Evolutionary conservation across 2,888 invertebrate genomes (phyloP).

Genomic region (Agonum fuliginosum): DNA sequence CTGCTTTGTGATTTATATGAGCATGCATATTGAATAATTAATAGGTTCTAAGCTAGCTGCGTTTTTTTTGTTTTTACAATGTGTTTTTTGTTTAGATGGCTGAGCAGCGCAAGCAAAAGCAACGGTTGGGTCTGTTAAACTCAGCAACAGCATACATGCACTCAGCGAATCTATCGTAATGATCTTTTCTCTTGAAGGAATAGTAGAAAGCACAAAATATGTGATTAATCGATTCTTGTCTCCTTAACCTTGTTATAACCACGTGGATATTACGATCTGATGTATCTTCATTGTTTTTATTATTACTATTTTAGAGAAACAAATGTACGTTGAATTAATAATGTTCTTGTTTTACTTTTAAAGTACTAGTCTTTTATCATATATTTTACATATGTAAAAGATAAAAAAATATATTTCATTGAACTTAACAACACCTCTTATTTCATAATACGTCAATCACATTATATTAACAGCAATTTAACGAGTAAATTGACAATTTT

Average conservation of each 20-base stretch:
- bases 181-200: not conserved
- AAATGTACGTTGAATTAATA: conserved; percentile 45
- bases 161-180: conserved; percentile 67
- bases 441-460: conserved; percentile 1
- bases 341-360: conserved; percentile 51
- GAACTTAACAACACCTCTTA: conserved; percentile 17
- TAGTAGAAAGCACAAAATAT: conserved; percentile 53
- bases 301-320: conserved; percentile 46
- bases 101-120: conserved; percentile 96
- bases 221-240: conserved; percentile 48
- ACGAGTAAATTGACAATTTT: too few relatives aligned
- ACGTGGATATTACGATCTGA: conserved; percentile 48
- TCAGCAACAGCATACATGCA: conserved; percentile 84
- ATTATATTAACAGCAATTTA: too few relatives aligned
- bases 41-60: too few relatives aligned
- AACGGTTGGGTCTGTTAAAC: conserved; percentile 90
- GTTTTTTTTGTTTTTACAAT: not conserved
- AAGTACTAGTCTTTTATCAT: conserved; percentile 51
- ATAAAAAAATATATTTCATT: conserved; percentile 42
- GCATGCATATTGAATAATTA: not conserved
- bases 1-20: not conserved
- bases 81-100: conserved; percentile 82
- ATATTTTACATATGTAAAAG: conserved; percentile 47
- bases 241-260: conserved; percentile 52
- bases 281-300: conserved; percentile 47